Percentiles rank a stretch among this genome's conserved stretches.
Conservation (phyloP, 2,888 invertebrate species). For the Ligdia adustata region DNA sequence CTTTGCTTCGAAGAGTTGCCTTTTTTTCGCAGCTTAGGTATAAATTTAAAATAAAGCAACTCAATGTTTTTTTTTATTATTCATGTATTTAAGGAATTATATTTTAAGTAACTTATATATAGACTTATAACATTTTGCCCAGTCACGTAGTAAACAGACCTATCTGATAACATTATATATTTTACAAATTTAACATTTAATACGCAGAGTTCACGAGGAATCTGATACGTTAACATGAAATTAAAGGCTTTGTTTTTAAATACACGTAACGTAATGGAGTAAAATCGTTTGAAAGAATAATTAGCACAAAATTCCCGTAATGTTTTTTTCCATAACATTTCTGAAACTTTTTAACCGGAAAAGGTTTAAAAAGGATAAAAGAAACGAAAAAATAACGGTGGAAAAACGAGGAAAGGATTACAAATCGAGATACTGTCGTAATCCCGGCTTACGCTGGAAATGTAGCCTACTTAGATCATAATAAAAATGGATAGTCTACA, state of each 20-base stretch:
- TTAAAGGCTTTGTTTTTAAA: background rate
- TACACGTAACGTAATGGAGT: background rate
- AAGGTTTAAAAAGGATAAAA: slow-evolving; percentile 13
- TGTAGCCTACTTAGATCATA: slow-evolving; percentile 38
- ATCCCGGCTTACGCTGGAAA: slow-evolving; percentile 32
- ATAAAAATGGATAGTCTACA: slow-evolving; percentile 37
- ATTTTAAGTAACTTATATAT: no score
- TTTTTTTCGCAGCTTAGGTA: no score
- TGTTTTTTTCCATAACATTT: background rate
- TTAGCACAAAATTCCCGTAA: background rate
- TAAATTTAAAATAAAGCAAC: no score
- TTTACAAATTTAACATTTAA: no score
- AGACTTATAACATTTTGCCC: no score
- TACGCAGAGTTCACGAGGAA: no score
- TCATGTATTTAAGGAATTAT: no score
- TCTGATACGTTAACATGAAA: no score
- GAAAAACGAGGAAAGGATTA: slow-evolving; percentile 34
- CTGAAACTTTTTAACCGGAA: background rate
- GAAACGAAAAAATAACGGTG: slow-evolving; percentile 13
- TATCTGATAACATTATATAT: background rate
- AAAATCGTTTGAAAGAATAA: background rate
- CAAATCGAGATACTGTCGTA: slow-evolving; percentile 36
- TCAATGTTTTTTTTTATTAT: no score
- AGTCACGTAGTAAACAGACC: background rate
- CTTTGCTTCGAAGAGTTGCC: no score